Conservation (phyloP, 2,888 invertebrate species). For the Boloria selene region DNA sequence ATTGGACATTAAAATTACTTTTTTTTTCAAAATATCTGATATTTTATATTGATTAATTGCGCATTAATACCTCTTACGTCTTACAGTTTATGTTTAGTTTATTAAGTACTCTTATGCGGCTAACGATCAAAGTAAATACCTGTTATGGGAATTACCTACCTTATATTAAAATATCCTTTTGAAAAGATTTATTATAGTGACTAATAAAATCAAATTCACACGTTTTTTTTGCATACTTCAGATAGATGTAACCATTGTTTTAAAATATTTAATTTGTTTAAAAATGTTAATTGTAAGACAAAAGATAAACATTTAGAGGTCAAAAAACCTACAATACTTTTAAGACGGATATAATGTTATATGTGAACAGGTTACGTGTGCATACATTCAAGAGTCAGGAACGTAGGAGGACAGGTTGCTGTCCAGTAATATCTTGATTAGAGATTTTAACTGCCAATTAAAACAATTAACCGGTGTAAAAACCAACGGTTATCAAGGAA, state of each 20-base stretch:
- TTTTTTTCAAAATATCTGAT: background rate
- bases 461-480: conserved; percentile 13
- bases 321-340: conserved; percentile 27
- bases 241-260: conserved; percentile 17
- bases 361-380: background rate
- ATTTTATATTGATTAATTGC: conserved; percentile 5
- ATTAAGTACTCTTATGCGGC: background rate
- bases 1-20: conserved; percentile 5
- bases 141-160: background rate
- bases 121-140: background rate
- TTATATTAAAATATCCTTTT: background rate
- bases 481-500: background rate
- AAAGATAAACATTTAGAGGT: conserved; percentile 23
- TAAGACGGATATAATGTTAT: conserved; percentile 13
- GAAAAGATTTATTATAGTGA: background rate
- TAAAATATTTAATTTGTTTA: conserved; percentile 48
- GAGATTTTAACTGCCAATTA: conserved; percentile 22
- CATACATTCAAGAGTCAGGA: conserved; percentile 16
- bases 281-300: conserved; percentile 19
- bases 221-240: conserved; percentile 10
- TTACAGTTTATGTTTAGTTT: background rate
- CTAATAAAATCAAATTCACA: conserved; percentile 17
- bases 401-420: conserved; percentile 40
- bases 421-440: conserved; percentile 25
- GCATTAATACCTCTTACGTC: background rate